These are phyloP conservation scores for Heliconius hewitsoni DNA, from an alignment of 1,140 invertebrate genomes.

Conservation along the genomic window DNA sequence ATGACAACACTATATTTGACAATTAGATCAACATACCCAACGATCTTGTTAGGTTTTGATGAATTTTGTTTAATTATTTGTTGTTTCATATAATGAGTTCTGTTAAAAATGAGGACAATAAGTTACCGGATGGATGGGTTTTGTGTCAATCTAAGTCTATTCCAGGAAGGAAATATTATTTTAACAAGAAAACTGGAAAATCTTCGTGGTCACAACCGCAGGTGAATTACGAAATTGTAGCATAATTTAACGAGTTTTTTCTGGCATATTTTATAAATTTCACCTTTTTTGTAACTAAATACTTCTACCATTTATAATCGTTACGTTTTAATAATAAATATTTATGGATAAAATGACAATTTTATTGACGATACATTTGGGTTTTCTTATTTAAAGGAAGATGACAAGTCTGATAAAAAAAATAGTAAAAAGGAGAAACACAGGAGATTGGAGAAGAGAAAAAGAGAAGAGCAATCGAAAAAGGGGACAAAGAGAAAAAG, in stretches of 20 bases:
- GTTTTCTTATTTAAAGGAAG: constrained; percentile 27
- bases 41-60: constrained; percentile 32
- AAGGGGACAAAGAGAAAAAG: constrained; percentile 63
- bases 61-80: constrained; percentile 36
- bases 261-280: constrained; percentile 16
- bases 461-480: constrained; percentile 47
- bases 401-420: constrained; percentile 46
- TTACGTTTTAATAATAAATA: background rate
- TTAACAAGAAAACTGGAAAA: constrained; percentile 72
- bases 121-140: constrained; percentile 68
- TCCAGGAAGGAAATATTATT: constrained; percentile 73
- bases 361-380: background rate
- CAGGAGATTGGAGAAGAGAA: constrained; percentile 47
- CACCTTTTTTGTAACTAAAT: background rate
- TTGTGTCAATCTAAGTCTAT: constrained; percentile 70
- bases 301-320: background rate
- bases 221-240: constrained; percentile 60
- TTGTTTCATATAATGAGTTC: constrained; percentile 54
- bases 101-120: constrained; percentile 50
- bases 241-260: constrained; percentile 25
- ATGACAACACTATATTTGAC: constrained; percentile 18
- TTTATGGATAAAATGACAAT: background rate
- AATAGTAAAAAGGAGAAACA: constrained; percentile 52
- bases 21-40: constrained; percentile 40
- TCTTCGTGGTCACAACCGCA: constrained; percentile 72